Evolutionary conservation across 2,888 invertebrate genomes (phyloP).

Genomic region (Aphidoletes aphidimyza): DNA sequence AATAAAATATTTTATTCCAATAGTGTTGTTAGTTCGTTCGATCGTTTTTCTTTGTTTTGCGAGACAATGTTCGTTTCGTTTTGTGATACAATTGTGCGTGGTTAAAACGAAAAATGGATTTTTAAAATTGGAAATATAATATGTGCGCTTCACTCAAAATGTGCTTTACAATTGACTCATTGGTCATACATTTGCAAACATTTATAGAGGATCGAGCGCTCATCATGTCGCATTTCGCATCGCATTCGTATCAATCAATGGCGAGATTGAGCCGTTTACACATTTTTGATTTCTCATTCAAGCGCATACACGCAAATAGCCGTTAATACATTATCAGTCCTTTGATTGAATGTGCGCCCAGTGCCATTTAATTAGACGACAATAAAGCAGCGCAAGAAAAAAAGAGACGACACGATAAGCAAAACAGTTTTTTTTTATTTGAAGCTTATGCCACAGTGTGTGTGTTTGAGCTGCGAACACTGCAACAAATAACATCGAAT

Average conservation of each 20-base stretch:
- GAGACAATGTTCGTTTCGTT: too few relatives aligned
- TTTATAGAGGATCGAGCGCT: not conserved
- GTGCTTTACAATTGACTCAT: conserved; percentile 1
- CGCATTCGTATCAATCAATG: not conserved
- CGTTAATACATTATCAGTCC: conserved; percentile 1
- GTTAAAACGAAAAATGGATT: too few relatives aligned
- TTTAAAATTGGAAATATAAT: too few relatives aligned
- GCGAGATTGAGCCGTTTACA: not conserved
- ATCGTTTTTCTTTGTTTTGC: too few relatives aligned
- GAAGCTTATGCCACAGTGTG: not conserved
- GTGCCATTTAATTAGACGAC: not conserved
- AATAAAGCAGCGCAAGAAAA: not conserved
- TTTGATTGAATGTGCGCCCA: not conserved
- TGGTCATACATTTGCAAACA: conserved; percentile 27
- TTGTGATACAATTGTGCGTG: too few relatives aligned
- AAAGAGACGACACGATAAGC: not conserved
- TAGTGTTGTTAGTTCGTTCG: too few relatives aligned
- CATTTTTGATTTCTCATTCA: not conserved
- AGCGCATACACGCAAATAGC: not conserved
- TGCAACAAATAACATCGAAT: not conserved
- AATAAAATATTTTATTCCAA: too few relatives aligned
- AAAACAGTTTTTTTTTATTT: too few relatives aligned
- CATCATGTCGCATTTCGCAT: not conserved
- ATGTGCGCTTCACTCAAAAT: conserved; percentile 44
- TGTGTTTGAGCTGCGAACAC: not conserved